Evolutionary conservation across 2,797 vertebrate species (phyloP).

Genomic region (Thaleichthys pacificus): DNA sequence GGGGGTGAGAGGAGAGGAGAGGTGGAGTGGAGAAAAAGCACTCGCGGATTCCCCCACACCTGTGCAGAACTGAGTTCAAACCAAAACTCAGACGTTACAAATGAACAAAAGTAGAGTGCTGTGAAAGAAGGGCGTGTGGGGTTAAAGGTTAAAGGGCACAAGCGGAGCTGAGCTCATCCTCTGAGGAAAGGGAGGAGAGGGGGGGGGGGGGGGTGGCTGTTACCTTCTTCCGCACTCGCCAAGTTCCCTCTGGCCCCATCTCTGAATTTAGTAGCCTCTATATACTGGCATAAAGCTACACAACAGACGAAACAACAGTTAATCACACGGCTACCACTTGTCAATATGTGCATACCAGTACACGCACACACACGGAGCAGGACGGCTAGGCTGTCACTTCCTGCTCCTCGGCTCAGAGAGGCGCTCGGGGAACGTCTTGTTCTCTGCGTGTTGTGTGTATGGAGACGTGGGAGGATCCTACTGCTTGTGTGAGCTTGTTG

Average conservation of each 20-base stretch:
- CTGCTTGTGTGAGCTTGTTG: background rate
- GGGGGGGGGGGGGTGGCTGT: conserved; percentile 64
- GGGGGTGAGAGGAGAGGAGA: background rate
- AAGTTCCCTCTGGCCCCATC: conserved; percentile 92
- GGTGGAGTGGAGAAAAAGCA: conserved; percentile 17
- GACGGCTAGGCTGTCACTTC: background rate
- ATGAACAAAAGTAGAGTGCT: conserved; percentile 41
- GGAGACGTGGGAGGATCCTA: background rate
- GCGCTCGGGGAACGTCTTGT: conserved; percentile 7
- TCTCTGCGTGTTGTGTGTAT: background rate
- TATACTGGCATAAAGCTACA: conserved; percentile 99
- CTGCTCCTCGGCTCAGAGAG: conserved; percentile 18
- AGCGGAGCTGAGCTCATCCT: conserved; percentile 47
- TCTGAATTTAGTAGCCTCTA: conserved; percentile 98
- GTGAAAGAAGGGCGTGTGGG: conserved; percentile 65
- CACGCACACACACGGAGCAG: background rate
- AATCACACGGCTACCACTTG: conserved; percentile 58
- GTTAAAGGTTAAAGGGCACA: conserved; percentile 79
- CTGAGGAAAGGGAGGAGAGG: conserved; percentile 16
- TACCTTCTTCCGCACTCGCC: conserved; percentile 84
- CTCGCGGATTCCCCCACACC: conserved; percentile 47
- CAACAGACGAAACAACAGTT: conserved; percentile 90
- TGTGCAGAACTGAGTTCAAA: conserved; percentile 52
- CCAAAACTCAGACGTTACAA: conserved; percentile 49
- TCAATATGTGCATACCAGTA: conserved; percentile 35